Conservation (phyloP, 2,888 invertebrate genomes). For the Chaitophorus viminalis region DNA sequence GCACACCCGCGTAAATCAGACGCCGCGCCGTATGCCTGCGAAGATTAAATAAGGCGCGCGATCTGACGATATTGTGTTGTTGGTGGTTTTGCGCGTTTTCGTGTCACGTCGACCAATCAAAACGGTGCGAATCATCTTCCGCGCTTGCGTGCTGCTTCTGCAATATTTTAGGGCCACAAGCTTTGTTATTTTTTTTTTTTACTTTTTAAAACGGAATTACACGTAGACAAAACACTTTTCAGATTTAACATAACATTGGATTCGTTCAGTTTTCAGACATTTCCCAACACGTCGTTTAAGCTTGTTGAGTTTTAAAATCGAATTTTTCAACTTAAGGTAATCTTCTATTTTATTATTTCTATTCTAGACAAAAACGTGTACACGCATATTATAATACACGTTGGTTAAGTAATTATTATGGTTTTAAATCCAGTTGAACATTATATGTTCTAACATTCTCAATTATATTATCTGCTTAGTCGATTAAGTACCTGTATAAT, state of each 20-base stretch:
- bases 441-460: background rate
- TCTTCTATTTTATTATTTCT: background rate
- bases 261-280: slow-evolving; percentile 18
- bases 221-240: slow-evolving; percentile 42
- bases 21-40: slow-evolving; percentile 41
- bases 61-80: slow-evolving; percentile 3
- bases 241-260: background rate
- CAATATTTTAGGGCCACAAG: background rate
- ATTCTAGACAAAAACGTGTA: background rate
- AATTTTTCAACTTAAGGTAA: slow-evolving; percentile 31
- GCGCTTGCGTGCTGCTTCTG: slow-evolving; percentile 42
- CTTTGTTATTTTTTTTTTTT: slow-evolving; percentile 16
- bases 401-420: background rate
- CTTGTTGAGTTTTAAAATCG: background rate
- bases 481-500: background rate
- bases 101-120: slow-evolving; percentile 30
- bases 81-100: slow-evolving; percentile 26
- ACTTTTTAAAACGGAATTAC: slow-evolving; percentile 16
- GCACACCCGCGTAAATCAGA: slow-evolving; percentile 54
- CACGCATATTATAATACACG: background rate
- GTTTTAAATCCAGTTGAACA: background rate
- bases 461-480: no score
- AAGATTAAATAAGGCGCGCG: slow-evolving; percentile 57
- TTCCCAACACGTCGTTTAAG: slow-evolving; percentile 8
- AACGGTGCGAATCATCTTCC: slow-evolving; percentile 1